Evolutionary conservation across 2,797 vertebrate species (phyloP).

Genomic region (Crenichthys baileyi): DNA sequence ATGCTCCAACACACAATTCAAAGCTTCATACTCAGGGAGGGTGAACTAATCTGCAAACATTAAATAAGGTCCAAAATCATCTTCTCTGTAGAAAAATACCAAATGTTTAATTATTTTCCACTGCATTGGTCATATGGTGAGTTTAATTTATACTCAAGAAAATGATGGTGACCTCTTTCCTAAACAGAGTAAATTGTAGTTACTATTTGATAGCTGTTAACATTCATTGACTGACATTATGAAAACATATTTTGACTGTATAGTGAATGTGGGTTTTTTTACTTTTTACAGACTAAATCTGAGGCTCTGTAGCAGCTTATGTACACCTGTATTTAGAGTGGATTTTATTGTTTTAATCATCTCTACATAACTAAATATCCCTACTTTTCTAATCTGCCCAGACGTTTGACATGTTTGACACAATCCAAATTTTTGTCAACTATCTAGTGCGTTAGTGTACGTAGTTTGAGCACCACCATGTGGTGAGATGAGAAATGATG

Average conservation of each 20-base stretch:
- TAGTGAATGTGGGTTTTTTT: background rate
- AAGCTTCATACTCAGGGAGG: slow-evolving; percentile 4
- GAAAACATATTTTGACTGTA: background rate
- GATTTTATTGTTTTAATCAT: background rate
- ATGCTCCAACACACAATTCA: slow-evolving; percentile 11
- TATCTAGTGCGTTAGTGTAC: background rate
- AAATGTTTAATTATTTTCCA: slow-evolving; percentile 15
- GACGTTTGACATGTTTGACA: background rate
- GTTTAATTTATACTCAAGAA: slow-evolving; percentile 5
- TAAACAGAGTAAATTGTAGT: background rate
- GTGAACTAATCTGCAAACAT: slow-evolving; percentile 38
- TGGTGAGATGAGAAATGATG: slow-evolving; percentile 35
- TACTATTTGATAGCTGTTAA: background rate
- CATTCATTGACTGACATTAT: background rate
- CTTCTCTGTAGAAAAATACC: slow-evolving; percentile 19
- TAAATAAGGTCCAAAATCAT: slow-evolving; percentile 36
- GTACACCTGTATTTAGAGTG: background rate
- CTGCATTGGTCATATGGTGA: slow-evolving; percentile 18
- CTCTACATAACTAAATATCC: background rate
- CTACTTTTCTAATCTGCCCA: background rate
- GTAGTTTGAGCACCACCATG: slow-evolving; percentile 53
- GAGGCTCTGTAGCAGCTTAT: background rate
- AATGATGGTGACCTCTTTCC: slow-evolving; percentile 18
- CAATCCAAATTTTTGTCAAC: background rate
- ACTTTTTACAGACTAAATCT: background rate